These are phyloP conservation scores for Tiaroga cobitis DNA, from an alignment of 2,797 vertebrate genomes.

Conservation along the genomic window DNA sequence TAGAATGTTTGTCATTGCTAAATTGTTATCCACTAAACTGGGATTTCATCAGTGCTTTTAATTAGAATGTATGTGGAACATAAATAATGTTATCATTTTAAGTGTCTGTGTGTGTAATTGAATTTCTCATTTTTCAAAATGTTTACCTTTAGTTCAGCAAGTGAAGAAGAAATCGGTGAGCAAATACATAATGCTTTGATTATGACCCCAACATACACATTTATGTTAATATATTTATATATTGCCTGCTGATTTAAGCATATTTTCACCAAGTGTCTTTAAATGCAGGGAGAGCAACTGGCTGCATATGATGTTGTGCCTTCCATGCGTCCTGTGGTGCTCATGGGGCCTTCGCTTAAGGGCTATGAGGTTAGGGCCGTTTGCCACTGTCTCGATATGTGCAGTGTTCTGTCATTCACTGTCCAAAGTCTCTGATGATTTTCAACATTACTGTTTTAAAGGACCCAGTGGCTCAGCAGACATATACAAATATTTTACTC, in stretches of 20 bases:
- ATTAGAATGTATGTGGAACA: not conserved
- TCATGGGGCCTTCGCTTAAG: constrained; percentile 97
- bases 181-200: constrained; percentile 48
- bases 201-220: not conserved
- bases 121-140: constrained; percentile 70
- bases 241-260: not conserved
- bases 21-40: not conserved
- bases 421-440: not conserved
- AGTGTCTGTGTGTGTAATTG: constrained; percentile 1
- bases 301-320: constrained; percentile 98
- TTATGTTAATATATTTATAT: not conserved
- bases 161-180: constrained; percentile 99
- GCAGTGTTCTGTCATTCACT: not conserved
- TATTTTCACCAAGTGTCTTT: not conserved
- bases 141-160: constrained; percentile 82
- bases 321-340: constrained; percentile 97
- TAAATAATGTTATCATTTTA: constrained; percentile 8
- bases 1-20: not conserved
- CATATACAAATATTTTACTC: not conserved
- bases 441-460: not conserved
- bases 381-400: not conserved
- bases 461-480: not conserved
- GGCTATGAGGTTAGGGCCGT: constrained; percentile 89
- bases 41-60: not conserved
- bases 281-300: constrained; percentile 90